phyloP scores from a whole-genome alignment of 2,113 vertebrate species.

The Seriola dumerili region DNA sequence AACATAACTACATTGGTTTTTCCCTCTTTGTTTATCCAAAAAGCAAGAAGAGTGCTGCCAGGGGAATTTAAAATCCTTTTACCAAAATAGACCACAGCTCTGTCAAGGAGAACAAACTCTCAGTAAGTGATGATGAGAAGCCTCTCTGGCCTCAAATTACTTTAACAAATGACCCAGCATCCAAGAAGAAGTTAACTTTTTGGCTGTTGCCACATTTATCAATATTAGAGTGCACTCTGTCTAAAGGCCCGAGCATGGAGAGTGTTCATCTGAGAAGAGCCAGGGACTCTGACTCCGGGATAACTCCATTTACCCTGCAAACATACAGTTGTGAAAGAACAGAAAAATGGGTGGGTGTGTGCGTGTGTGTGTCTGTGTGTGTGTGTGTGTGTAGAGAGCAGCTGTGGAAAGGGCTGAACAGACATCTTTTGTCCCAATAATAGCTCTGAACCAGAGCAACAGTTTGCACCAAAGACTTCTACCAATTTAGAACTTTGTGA shows the following conservation, averaged over 20 bases:
- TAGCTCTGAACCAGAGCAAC: constrained; percentile 68
- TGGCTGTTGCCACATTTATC: constrained; percentile 27
- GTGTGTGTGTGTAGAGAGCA: constrained; percentile 70
- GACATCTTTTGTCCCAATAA: constrained; percentile 82
- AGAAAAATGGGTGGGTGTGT: constrained; percentile 73
- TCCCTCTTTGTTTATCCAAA: constrained; percentile 64
- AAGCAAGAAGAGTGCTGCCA: constrained; percentile 66
- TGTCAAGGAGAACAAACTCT: constrained; percentile 53
- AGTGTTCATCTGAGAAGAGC: constrained; percentile 52
- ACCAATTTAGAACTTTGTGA: constrained; percentile 55
- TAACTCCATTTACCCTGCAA: constrained; percentile 65
- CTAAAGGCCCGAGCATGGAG: constrained; percentile 21
- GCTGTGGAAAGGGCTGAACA: constrained; percentile 83
- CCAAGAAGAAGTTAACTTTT: constrained; percentile 30
- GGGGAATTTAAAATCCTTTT: constrained; percentile 72
- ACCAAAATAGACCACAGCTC: constrained; percentile 71
- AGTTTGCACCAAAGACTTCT: constrained; percentile 60
- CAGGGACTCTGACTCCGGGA: constrained; percentile 62
- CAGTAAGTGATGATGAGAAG: constrained; percentile 54
- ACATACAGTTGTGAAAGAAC: constrained; percentile 74
- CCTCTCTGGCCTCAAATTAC: constrained; percentile 50
- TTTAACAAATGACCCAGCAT: constrained; percentile 45
- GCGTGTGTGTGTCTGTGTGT: constrained; percentile 37
- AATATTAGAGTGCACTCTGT: constrained; percentile 18
- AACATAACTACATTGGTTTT: constrained; percentile 44